phyloP scores from a whole-genome alignment of 2,113 vertebrate species.

The Thomomys bottae region DNA sequence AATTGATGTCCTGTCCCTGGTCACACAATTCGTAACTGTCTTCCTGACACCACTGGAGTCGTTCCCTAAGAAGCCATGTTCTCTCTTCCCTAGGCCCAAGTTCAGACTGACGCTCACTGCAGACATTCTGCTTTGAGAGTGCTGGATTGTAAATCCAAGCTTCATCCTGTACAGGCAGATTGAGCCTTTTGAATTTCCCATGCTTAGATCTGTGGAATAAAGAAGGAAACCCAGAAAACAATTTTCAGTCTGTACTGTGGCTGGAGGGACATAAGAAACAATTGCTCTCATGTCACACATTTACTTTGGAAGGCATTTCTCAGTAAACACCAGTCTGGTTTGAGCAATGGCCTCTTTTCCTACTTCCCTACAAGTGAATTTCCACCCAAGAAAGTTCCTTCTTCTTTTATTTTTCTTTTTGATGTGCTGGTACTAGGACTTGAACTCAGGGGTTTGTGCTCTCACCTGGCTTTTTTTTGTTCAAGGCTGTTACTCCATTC shows the following conservation, averaged over 20 bases:
- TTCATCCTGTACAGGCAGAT: neutral
- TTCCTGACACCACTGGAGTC: neutral
- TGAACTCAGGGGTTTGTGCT: no score
- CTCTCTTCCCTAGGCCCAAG: neutral
- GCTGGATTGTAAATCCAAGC: neutral
- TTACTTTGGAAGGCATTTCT: slow-evolving; percentile 27
- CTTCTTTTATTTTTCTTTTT: no score
- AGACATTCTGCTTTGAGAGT: neutral
- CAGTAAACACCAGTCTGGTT: neutral
- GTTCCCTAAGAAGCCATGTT: accelerated
- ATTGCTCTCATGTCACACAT: neutral
- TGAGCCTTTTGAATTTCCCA: neutral
- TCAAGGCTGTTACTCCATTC: no score
- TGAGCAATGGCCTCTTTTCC: neutral
- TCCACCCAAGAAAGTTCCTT: no score
- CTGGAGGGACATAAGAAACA: neutral
- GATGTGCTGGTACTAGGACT: no score
- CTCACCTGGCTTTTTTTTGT: no score
- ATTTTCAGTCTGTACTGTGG: slow-evolving; percentile 15
- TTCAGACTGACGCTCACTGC: neutral
- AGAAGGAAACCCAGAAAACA: slow-evolving; percentile 12
- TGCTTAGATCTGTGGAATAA: neutral
- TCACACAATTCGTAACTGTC: neutral
- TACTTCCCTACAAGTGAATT: neutral
- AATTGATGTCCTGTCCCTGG: neutral